A percentile compares a stretch with the other conserved stretches of the same genome.
These are phyloP conservation scores for Tragopan temminckii DNA, from an alignment of 2,797 vertebrate genomes.

Conservation along the genomic window DNA sequence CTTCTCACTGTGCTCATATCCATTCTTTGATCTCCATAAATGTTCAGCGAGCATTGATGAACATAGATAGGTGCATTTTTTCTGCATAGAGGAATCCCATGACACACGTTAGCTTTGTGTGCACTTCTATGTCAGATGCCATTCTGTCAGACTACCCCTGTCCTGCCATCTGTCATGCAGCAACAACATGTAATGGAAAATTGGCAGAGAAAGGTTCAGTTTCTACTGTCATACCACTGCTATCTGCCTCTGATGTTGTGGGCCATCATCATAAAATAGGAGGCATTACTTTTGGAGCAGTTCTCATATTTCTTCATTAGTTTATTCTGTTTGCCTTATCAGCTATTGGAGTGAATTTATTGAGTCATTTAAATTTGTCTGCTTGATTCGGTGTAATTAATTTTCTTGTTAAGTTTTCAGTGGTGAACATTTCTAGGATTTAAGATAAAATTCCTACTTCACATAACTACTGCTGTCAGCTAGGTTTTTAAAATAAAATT, in stretches of 20 bases:
- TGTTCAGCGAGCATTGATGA: not conserved
- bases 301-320: not conserved
- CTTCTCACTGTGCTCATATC: not conserved
- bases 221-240: not conserved
- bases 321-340: constrained; percentile 14
- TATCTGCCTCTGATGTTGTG: not conserved
- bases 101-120: not conserved
- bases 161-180: not conserved
- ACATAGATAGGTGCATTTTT: not conserved
- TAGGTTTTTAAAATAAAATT: constrained; percentile 1
- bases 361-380: not conserved
- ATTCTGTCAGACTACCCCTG: not conserved
- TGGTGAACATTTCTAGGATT: not conserved
- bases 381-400: not conserved
- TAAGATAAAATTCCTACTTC: constrained; percentile 17
- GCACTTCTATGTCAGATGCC: not conserved
- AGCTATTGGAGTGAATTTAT: constrained; percentile 1
- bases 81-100: not conserved
- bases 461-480: not conserved
- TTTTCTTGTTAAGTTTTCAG: constrained; percentile 14
- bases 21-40: not conserved
- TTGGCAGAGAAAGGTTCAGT: not conserved
- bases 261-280: not conserved
- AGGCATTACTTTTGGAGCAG: not conserved
- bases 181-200: not conserved